A percentile compares a stretch with the other conserved stretches of the same genome.
phyloP scores from a whole-genome alignment of 2,888 invertebrate species.

The Galerucella nymphaeae region DNA sequence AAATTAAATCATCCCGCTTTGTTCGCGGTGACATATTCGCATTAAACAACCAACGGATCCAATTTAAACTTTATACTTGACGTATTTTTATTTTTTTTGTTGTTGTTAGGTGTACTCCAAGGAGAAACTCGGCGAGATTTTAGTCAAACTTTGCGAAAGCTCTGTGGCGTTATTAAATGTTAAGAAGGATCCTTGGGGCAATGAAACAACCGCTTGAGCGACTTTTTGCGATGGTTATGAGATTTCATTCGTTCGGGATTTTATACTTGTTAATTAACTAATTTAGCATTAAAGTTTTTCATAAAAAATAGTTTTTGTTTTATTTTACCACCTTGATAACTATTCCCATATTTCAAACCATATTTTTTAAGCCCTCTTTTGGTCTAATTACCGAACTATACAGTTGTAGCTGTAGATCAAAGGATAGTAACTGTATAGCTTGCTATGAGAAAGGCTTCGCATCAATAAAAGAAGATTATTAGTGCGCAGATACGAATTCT shows the following conservation, averaged over 20 bases:
- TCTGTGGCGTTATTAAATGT: constrained; percentile 80
- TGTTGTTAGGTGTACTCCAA: constrained; percentile 75
- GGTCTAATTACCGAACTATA: no score
- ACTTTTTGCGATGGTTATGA: constrained; percentile 13
- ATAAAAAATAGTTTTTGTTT: constrained; percentile 6
- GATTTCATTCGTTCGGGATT: constrained; percentile 13
- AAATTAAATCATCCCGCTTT: constrained; percentile 1
- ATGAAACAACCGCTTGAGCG: constrained; percentile 60
- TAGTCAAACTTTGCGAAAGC: constrained; percentile 82
- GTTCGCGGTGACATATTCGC: constrained; percentile 11
- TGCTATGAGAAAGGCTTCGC: no score
- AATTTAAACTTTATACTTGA: constrained; percentile 32
- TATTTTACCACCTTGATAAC: neutral
- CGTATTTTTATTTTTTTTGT: constrained; percentile 33
- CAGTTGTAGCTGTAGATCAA: no score
- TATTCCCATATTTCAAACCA: no score
- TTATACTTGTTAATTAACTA: constrained; percentile 22
- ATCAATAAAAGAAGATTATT: no score
- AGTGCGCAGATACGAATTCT: no score
- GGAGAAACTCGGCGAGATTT: constrained; percentile 79
- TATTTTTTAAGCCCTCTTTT: no score
- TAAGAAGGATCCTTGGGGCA: constrained; percentile 87
- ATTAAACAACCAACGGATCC: constrained; percentile 24
- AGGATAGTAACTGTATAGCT: no score
- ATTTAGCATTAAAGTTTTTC: constrained; percentile 16